Evolutionary conservation across 2,797 vertebrate genomes (phyloP).

Genomic region (Melanotaenia nigrans): DNA sequence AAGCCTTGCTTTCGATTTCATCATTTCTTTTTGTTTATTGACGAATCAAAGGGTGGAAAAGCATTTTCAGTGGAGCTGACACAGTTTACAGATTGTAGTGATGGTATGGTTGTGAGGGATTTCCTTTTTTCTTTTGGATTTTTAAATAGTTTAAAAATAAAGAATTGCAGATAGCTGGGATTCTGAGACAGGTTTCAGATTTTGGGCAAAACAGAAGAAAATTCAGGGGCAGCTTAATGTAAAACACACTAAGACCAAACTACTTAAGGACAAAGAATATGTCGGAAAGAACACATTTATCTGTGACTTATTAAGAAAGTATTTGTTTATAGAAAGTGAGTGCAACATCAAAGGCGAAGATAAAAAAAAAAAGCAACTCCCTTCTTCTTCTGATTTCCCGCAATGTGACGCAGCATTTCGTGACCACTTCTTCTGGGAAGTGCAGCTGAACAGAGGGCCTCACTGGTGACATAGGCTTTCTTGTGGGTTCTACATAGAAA

Average conservation of each 20-base stretch:
- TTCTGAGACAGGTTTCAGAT: neutral
- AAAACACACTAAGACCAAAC: neutral
- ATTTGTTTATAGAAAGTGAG: neutral
- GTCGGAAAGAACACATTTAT: neutral
- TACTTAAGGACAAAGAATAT: neutral
- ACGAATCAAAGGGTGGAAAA: slow-evolving; percentile 57
- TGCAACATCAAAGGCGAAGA: slow-evolving; percentile 17
- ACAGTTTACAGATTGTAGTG: slow-evolving; percentile 30
- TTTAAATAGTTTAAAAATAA: neutral
- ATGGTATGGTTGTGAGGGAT: neutral
- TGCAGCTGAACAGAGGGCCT: slow-evolving; percentile 48
- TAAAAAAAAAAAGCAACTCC: slow-evolving; percentile 7
- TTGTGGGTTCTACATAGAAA: slow-evolving; percentile 70
- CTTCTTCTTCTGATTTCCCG: slow-evolving; percentile 47
- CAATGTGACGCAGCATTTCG: slow-evolving; percentile 71
- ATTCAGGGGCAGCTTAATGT: neutral
- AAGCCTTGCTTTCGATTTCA: slow-evolving; percentile 70
- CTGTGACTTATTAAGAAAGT: neutral
- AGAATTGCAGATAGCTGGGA: neutral
- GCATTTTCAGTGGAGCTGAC: slow-evolving; percentile 27
- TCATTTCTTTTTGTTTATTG: slow-evolving; percentile 73
- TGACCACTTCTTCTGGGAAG: slow-evolving; percentile 74
- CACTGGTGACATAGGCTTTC: slow-evolving; percentile 66
- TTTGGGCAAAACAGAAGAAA: neutral
- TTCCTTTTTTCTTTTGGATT: neutral